phyloP scores from a whole-genome alignment of 1,140 invertebrate genomes.

The Drosophila virilis region DNA sequence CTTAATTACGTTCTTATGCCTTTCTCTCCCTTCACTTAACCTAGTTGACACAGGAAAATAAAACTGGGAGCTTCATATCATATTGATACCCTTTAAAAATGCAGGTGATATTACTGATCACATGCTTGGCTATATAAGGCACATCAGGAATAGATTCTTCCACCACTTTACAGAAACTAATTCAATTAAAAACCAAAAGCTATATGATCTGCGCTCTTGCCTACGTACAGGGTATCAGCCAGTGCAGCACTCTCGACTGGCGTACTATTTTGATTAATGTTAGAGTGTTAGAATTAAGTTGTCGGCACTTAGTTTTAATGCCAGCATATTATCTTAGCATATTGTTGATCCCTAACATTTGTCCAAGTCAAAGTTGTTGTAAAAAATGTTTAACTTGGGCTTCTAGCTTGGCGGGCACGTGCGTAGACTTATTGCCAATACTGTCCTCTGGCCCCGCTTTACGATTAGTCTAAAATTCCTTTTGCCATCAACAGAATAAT shows the following conservation, averaged over 20 bases:
- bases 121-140: too few relatives aligned
- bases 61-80: slow-evolving; percentile 3
- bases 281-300: not conserved
- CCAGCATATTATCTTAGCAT: not conserved
- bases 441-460: slow-evolving; percentile 18
- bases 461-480: slow-evolving; percentile 33
- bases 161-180: too few relatives aligned
- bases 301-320: slow-evolving; percentile 3
- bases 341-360: not conserved
- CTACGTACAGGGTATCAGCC: not conserved
- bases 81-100: not conserved
- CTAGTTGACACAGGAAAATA: slow-evolving; percentile 18
- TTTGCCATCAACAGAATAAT: slow-evolving; percentile 24
- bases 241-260: not conserved
- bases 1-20: slow-evolving; percentile 28
- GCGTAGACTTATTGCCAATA: slow-evolving; percentile 42
- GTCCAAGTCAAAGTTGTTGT: slow-evolving; percentile 12
- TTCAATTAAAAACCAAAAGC: too few relatives aligned
- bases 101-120: not conserved
- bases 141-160: too few relatives aligned
- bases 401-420: slow-evolving; percentile 5
- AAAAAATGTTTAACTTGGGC: slow-evolving; percentile 10
- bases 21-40: slow-evolving; percentile 30
- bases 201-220: too few relatives aligned
- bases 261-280: not conserved